Evolutionary conservation across 2,888 invertebrate genomes (phyloP), one percentile per base, ranked within the genome.

Genomic region (Drosophila ustulata): DNA sequence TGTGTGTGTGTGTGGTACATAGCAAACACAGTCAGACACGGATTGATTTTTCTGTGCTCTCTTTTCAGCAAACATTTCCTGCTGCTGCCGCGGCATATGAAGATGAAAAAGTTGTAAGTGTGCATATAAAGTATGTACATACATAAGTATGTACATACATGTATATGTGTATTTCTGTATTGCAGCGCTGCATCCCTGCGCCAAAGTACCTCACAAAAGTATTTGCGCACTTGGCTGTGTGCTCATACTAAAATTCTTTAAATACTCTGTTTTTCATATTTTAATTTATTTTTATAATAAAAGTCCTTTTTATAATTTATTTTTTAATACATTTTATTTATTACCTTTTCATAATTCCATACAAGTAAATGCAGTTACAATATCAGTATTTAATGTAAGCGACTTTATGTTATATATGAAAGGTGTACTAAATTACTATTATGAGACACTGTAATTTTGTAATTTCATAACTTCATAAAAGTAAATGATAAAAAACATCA

Each of bases 61-160:
- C 53, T 66, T 78, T 52, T 45, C 30, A 37, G 52, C 66, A 59
- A 70, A 49, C 61, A 49, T 55, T 66, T 68, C 46, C 18, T 18
- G 18, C 18, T 18, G 32, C 9, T 32, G 37, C 13, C 62, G 52
- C 25, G 39, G 11, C 26, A 65, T 30, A 18, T 18, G 5, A 47
- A 13, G 37, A 28, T 25, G 7, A 41, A 9, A 32, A 41, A 49
- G 3, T 7, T 56, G 6, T n/a, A 39, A 9, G 37, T 34, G 3
- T 34, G 34, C 34, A 34, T 18, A 18, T 18, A 18, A 18, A 18
- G 18, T 18, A 18, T 18, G 18, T 18, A 18, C 18, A 18, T 18
- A 18, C 18, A 18, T 18, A 18, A 18, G 18, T 18, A 18, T 18
- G 18, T 18, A 23, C 23, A 23, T 43, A 13, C 23, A 55, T 6